phyloP scores from a whole-genome alignment of 2,113 vertebrate genomes.

The Melospiza georgiana region DNA sequence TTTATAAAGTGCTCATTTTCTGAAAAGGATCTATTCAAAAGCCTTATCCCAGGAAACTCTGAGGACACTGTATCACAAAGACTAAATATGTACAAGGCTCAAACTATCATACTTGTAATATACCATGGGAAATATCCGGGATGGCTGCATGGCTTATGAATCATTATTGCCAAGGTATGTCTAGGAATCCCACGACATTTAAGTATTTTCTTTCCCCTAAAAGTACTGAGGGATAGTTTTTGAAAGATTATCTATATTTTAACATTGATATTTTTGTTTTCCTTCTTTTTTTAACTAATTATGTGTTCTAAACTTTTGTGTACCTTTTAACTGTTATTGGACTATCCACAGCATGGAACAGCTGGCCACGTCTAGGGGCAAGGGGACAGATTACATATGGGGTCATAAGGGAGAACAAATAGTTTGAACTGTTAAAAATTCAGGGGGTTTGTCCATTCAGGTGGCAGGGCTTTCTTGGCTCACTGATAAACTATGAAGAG shows the following conservation, averaged over 20 bases:
- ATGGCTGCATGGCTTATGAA: not conserved
- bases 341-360: not conserved
- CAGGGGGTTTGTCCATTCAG: not conserved
- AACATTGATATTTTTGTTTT: not conserved
- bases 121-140: not conserved
- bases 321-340: not conserved
- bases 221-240: not conserved
- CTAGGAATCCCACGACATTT: not conserved
- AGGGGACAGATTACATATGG: not conserved
- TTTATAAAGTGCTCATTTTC: not conserved
- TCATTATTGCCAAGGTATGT: not conserved
- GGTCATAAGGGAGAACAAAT: not conserved
- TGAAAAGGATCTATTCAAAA: not conserved
- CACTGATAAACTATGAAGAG: not conserved
- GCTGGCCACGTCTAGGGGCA: not conserved
- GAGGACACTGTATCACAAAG: not conserved
- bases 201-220: not conserved
- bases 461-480: not conserved
- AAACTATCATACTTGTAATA: not conserved
- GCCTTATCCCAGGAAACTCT: not conserved
- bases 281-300: not conserved
- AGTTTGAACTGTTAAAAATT: not conserved
- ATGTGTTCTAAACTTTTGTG: not conserved
- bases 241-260: not conserved
- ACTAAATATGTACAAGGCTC: not conserved